These are phyloP conservation scores for Theretra japonica DNA, from an alignment of 2,888 invertebrate species.

Conservation along the genomic window DNA sequence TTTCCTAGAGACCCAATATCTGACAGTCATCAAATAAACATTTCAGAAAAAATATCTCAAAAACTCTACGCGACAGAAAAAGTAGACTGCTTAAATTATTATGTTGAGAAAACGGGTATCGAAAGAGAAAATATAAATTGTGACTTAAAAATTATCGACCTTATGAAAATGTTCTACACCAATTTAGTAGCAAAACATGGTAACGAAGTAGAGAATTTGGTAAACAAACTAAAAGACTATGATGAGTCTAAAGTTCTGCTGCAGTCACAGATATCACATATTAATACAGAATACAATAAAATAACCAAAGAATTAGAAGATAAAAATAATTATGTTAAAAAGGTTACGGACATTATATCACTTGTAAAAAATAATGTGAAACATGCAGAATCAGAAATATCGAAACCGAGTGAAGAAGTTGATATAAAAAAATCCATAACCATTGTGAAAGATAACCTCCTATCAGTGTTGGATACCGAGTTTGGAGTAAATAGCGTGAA, in stretches of 20 bases:
- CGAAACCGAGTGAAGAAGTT: constrained; percentile 38
- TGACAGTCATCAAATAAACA: constrained; percentile 45
- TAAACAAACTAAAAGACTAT: constrained; percentile 66
- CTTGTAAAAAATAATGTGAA: constrained; percentile 55
- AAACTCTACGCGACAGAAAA: constrained; percentile 66
- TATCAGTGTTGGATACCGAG: constrained; percentile 60
- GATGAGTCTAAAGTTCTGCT: constrained; percentile 59
- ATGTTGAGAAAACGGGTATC: constrained; percentile 59
- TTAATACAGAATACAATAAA: constrained; percentile 50
- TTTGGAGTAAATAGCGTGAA: constrained; percentile 54
- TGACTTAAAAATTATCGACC: constrained; percentile 66
- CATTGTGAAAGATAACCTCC: constrained; percentile 60
- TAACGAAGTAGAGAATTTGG: constrained; percentile 69
- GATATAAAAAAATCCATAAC: constrained; percentile 43
- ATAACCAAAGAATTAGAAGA: constrained; percentile 54
- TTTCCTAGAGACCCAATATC: constrained; percentile 49
- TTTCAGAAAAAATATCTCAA: constrained; percentile 54
- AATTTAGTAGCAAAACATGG: constrained; percentile 62
- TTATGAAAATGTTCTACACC: constrained; percentile 71
- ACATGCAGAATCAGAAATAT: constrained; percentile 46
- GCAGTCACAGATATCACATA: constrained; percentile 50
- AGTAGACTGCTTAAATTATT: constrained; percentile 68
- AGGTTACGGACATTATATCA: constrained; percentile 49
- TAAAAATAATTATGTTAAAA: constrained; percentile 52
- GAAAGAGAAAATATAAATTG: constrained; percentile 50